Conservation (phyloP, 2,113 vertebrate species). For the Cochlearius cochlearius region DNA sequence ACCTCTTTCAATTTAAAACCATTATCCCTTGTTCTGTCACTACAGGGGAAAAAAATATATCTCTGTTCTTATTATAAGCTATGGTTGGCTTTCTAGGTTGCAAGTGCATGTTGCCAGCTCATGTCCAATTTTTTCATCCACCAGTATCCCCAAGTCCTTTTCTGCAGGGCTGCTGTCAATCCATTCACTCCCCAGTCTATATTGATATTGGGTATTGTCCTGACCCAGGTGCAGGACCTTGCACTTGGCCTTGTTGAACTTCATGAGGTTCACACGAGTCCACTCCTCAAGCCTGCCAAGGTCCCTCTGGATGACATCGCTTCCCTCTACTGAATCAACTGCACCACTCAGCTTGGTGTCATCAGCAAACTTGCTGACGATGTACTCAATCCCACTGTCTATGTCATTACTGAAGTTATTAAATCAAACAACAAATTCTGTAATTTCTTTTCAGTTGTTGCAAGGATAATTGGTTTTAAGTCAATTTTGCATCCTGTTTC, state of each 20-base stretch:
- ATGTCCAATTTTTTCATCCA: too few species aligned
- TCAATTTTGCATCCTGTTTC: background rate
- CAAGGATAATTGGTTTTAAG: background rate
- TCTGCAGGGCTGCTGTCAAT: background rate
- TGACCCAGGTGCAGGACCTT: background rate
- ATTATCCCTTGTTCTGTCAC: background rate
- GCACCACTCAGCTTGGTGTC: background rate
- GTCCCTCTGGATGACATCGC: too few species aligned
- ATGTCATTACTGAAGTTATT: background rate
- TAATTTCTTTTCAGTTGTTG: background rate
- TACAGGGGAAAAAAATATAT: background rate
- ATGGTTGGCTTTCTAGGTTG: background rate
- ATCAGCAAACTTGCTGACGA: background rate
- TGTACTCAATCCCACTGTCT: background rate
- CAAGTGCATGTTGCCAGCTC: too few species aligned
- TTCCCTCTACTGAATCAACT: too few species aligned
- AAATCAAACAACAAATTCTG: background rate
- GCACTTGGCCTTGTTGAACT: background rate
- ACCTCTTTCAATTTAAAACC: background rate
- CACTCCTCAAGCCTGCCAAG: background rate
- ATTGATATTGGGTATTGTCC: too few species aligned
- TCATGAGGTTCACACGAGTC: background rate
- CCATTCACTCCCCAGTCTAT: too few species aligned
- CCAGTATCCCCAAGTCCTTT: rapidly evolving
- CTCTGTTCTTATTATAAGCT: background rate